A percentile compares a stretch with the other conserved stretches of the same genome.
Evolutionary conservation across 2,113 vertebrate genomes (phyloP).

Genomic region (Psettodes erumei): DNA sequence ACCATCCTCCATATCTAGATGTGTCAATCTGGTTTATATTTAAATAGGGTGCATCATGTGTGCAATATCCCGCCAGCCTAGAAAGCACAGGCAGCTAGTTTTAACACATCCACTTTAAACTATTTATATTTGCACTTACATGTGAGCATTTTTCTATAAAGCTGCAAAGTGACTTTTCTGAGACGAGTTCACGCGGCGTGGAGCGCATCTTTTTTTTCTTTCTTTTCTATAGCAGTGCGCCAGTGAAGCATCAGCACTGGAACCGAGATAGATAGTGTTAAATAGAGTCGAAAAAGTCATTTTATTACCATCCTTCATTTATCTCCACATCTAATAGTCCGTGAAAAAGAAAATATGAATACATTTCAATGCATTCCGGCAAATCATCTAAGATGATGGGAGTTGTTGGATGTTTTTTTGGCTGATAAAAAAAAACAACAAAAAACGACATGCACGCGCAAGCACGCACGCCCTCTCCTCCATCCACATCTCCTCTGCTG

Average conservation of each 20-base stretch:
- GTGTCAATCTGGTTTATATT: slow-evolving; percentile 38
- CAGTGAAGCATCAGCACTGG: slow-evolving; percentile 75
- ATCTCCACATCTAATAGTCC: slow-evolving; percentile 88
- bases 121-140: slow-evolving; percentile 61
- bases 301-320: slow-evolving; percentile 87
- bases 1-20: slow-evolving; percentile 13
- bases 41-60: slow-evolving; percentile 41
- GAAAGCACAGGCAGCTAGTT: slow-evolving; percentile 34
- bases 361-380: slow-evolving; percentile 85
- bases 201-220: slow-evolving; percentile 17
- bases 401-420: slow-evolving; percentile 47
- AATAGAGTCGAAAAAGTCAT: slow-evolving; percentile 90
- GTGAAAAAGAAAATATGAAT: slow-evolving; percentile 87
- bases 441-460: background rate
- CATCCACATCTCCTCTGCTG: slow-evolving; percentile 1
- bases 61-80: slow-evolving; percentile 12
- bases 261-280: slow-evolving; percentile 81
- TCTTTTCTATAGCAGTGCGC: slow-evolving; percentile 49
- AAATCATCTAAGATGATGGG: slow-evolving; percentile 75
- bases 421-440: slow-evolving; percentile 34
- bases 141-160: slow-evolving; percentile 61
- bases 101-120: slow-evolving; percentile 60
- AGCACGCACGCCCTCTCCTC: too few relatives aligned
- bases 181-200: slow-evolving; percentile 42
- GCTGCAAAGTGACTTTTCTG: slow-evolving; percentile 48